Evolutionary conservation across 2,888 invertebrate genomes (phyloP).

Genomic region (Torymus tubicola): DNA sequence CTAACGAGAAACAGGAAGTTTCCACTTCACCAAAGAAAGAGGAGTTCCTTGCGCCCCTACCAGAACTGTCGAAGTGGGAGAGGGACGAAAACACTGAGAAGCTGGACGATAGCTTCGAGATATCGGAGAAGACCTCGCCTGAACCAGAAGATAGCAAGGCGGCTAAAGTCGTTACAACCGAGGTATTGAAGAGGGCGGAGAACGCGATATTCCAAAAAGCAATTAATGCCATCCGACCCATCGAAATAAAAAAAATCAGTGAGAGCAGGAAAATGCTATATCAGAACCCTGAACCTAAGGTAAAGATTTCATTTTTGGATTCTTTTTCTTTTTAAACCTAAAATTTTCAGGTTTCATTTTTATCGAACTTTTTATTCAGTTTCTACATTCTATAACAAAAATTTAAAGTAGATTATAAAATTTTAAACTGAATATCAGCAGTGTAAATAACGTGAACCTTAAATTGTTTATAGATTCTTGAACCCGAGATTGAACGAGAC

Average conservation of each 20-base stretch:
- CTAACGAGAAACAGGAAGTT: not conserved
- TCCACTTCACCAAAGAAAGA: constrained; percentile 72
- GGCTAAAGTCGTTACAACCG: constrained; percentile 86
- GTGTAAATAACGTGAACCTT: no score
- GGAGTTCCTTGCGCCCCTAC: constrained; percentile 85
- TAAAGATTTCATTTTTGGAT: constrained; percentile 32
- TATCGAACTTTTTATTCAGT: no score
- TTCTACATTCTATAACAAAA: no score
- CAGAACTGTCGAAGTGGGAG: constrained; percentile 94
- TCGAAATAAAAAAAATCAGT: constrained; percentile 86
- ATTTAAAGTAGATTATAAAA: no score
- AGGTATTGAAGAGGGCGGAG: constrained; percentile 93
- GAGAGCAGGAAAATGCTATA: constrained; percentile 84
- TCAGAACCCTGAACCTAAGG: constrained; percentile 74
- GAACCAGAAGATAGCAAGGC: constrained; percentile 66
- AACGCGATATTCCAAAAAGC: constrained; percentile 94
- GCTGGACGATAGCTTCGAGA: constrained; percentile 76
- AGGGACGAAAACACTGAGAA: constrained; percentile 78
- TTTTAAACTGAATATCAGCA: no score
- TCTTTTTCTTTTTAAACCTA: no score
- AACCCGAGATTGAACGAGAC: constrained; percentile 60
- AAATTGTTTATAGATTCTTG: constrained; percentile 58
- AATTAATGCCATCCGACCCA: constrained; percentile 83
- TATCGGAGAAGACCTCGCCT: constrained; percentile 70
- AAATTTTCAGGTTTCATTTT: no score